Conservation (phyloP, 2,888 invertebrate genomes). For the Heteromyza rotundicornis region DNA sequence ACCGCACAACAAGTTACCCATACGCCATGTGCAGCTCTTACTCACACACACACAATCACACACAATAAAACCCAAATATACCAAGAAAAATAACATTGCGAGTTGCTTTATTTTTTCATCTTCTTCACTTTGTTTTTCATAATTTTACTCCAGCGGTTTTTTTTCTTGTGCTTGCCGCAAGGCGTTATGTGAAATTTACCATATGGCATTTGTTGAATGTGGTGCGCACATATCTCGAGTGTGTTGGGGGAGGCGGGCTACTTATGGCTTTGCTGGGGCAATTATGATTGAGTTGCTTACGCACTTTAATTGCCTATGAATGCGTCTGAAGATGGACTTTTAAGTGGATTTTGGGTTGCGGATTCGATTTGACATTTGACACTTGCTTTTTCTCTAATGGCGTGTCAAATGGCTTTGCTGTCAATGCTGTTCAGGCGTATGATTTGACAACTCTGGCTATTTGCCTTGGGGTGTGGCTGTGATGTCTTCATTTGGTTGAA, state of each 20-base stretch:
- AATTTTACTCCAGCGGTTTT: not conserved
- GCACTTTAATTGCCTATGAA: conserved; percentile 16
- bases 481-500: too few species aligned
- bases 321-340: not conserved
- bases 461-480: too few species aligned
- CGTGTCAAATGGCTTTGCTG: conserved; percentile 21
- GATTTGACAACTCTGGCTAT: too few species aligned
- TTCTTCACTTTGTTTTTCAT: not conserved
- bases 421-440: too few species aligned
- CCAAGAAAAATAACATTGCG: not conserved
- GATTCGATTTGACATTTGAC: conserved; percentile 21
- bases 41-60: not conserved
- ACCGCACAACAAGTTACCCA: conserved; percentile 12
- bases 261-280: not conserved
- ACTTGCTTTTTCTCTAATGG: conserved; percentile 21
- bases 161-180: not conserved
- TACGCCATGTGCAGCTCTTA: conserved; percentile 21
- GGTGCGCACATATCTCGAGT: conserved; percentile 9
- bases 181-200: conserved; percentile 50
- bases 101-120: not conserved
- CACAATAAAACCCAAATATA: not conserved
- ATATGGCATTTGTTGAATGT: conserved; percentile 38
- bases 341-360: conserved; percentile 7
- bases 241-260: not conserved
- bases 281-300: conserved; percentile 20